Evolutionary conservation across 2,797 vertebrate species (phyloP).

Genomic region (Coccyzus lansbergi): DNA sequence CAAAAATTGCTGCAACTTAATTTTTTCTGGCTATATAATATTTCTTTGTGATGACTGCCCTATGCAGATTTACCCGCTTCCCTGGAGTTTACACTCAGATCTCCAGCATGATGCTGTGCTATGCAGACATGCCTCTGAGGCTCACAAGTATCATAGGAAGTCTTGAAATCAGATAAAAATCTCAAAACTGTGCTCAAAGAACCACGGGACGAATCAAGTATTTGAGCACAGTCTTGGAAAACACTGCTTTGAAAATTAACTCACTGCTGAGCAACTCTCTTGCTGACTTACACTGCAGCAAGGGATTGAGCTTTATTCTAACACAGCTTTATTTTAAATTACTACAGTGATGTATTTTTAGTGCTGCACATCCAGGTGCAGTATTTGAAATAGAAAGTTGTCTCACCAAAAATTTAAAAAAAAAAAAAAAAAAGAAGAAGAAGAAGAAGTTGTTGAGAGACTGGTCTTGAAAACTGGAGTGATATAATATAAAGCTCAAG

Average conservation of each 20-base stretch:
- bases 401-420: not conserved
- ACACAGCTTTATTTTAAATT: not conserved
- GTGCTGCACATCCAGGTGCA: not conserved
- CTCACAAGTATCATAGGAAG: not conserved
- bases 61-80: not conserved
- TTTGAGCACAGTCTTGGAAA: not conserved
- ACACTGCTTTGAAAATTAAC: not conserved
- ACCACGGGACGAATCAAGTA: not conserved
- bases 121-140: not conserved
- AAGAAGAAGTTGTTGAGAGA: not conserved
- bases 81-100: not conserved
- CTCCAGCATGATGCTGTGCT: not conserved
- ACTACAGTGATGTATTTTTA: not conserved
- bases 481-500: not conserved
- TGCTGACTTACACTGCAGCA: not conserved
- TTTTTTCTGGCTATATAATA: not conserved
- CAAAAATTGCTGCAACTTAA: not conserved
- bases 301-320: not conserved
- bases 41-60: not conserved
- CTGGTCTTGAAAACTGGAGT: not conserved
- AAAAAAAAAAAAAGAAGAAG: too few relatives aligned
- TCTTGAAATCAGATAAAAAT: not conserved
- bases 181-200: not conserved
- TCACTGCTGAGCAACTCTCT: not conserved
- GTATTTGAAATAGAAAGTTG: not conserved